Evolutionary conservation across 2,113 vertebrate genomes (phyloP).

Genomic region (Lethenteron camtschaticum): DNA sequence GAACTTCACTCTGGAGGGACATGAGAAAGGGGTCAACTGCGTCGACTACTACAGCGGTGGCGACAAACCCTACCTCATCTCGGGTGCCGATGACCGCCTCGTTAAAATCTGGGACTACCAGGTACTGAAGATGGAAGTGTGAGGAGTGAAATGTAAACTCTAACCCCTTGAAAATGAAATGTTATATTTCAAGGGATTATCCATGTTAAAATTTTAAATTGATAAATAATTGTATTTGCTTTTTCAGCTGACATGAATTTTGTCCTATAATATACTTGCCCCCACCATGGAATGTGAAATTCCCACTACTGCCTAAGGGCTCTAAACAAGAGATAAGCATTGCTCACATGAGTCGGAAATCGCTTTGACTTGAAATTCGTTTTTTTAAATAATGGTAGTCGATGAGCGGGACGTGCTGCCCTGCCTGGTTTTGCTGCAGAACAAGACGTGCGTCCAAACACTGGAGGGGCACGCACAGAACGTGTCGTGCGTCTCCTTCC

Average conservation of each 20-base stretch:
- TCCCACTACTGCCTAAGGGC: too few species aligned
- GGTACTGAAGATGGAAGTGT: conserved; percentile 22
- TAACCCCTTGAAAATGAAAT: background rate
- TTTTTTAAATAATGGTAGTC: too few species aligned
- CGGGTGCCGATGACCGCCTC: conserved; percentile 80
- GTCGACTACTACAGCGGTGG: conserved; percentile 98
- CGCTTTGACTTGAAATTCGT: too few species aligned
- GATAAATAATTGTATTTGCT: too few species aligned
- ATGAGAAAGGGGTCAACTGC: conserved; percentile 94
- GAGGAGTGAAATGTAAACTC: background rate
- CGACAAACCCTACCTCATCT: conserved; percentile 94
- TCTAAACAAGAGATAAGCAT: too few species aligned
- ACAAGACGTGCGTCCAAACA: conserved; percentile 93
- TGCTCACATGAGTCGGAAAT: too few species aligned
- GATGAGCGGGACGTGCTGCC: too few species aligned
- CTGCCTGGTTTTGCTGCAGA: conserved; percentile 23
- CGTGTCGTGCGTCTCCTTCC: conserved; percentile 90
- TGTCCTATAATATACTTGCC: too few species aligned
- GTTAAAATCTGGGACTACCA: conserved; percentile 99
- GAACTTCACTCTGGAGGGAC: conserved; percentile 92
- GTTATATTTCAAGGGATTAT: background rate
- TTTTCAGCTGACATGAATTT: too few species aligned
- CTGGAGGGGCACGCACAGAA: conserved; percentile 92
- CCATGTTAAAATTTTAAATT: background rate
- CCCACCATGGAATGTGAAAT: too few species aligned